Evolutionary conservation across 1,140 invertebrate species (phyloP).

Genomic region (Piezodorus guildinii): DNA sequence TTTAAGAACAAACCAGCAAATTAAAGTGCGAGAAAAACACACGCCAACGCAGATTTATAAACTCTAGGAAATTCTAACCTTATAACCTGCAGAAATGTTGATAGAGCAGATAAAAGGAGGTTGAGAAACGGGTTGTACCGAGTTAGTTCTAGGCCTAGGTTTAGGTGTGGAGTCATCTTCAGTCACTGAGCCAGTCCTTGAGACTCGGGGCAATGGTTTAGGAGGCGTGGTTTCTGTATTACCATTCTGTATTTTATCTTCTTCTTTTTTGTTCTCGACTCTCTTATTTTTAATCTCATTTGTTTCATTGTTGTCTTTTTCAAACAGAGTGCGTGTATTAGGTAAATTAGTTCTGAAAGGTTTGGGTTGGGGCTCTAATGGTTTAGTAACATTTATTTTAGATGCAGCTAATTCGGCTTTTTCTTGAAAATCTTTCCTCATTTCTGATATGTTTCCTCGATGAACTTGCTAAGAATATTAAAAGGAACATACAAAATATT

Average conservation of each 20-base stretch:
- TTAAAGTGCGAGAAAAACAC: conserved; percentile 18
- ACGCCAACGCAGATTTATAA: conserved; percentile 5
- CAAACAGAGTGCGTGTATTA: conserved; percentile 23
- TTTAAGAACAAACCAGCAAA: not conserved
- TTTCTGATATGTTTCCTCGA: conserved; percentile 36
- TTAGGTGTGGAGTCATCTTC: conserved; percentile 38
- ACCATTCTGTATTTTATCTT: conserved; percentile 30
- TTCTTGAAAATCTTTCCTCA: conserved; percentile 32
- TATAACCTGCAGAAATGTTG: conserved; percentile 45
- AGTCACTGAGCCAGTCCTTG: conserved; percentile 44
- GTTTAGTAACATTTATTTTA: conserved; percentile 21
- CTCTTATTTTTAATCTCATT: conserved; percentile 29
- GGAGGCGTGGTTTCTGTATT: conserved; percentile 38
- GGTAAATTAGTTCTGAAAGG: conserved; percentile 24
- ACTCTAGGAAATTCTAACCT: conserved; percentile 41
- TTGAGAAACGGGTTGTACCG: conserved; percentile 12
- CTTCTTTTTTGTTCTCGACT: conserved; percentile 30
- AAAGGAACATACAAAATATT: conserved; percentile 9
- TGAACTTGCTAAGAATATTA: conserved; percentile 30
- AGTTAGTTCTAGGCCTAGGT: conserved; percentile 44
- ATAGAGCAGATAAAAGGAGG: conserved; percentile 21
- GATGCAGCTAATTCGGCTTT: conserved; percentile 7
- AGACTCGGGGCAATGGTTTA: conserved; percentile 54
- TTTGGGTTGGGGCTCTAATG: conserved; percentile 18
- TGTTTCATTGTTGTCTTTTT: conserved; percentile 30